Evolutionary conservation across 2,888 invertebrate species (phyloP).

Genomic region (Habroteleia sp.): DNA sequence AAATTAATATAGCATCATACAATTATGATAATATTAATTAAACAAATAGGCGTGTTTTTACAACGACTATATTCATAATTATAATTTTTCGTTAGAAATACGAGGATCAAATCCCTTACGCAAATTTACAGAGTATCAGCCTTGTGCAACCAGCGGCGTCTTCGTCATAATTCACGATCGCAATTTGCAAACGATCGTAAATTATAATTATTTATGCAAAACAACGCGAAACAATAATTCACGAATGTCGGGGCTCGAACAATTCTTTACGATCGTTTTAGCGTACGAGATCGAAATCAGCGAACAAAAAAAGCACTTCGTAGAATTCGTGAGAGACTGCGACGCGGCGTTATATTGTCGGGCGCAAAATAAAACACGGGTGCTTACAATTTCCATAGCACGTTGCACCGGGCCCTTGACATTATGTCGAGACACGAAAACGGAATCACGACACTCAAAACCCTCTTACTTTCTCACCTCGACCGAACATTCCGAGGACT

Average conservation of each 20-base stretch:
- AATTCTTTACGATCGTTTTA: slow-evolving; percentile 41
- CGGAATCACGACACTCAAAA: slow-evolving; percentile 48
- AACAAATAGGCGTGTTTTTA: no score
- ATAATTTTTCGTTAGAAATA: no score
- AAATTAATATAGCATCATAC: no score
- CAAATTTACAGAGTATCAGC: background rate
- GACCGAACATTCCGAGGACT: slow-evolving; percentile 13
- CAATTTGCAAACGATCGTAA: slow-evolving; percentile 23
- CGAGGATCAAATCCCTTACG: no score
- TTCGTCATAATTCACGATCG: slow-evolving; percentile 5
- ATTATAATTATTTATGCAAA: slow-evolving; percentile 37
- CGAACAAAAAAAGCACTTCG: slow-evolving; percentile 20
- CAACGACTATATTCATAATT: no score
- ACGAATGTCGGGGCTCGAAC: slow-evolving; percentile 20
- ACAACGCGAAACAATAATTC: slow-evolving; percentile 19
- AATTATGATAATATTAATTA: no score
- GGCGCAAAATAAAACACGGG: slow-evolving; percentile 47
- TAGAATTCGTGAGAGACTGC: slow-evolving; percentile 37
- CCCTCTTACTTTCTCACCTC: slow-evolving; percentile 38
- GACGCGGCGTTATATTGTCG: slow-evolving; percentile 36
- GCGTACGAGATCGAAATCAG: slow-evolving; percentile 46
- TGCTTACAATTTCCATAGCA: slow-evolving; percentile 45
- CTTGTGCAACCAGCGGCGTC: background rate
- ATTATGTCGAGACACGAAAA: slow-evolving; percentile 59
- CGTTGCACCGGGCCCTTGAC: slow-evolving; percentile 53